Conservation (phyloP, 37 sponge, comb jelly and placozoan species). For the Sycon ciliatum region DNA sequence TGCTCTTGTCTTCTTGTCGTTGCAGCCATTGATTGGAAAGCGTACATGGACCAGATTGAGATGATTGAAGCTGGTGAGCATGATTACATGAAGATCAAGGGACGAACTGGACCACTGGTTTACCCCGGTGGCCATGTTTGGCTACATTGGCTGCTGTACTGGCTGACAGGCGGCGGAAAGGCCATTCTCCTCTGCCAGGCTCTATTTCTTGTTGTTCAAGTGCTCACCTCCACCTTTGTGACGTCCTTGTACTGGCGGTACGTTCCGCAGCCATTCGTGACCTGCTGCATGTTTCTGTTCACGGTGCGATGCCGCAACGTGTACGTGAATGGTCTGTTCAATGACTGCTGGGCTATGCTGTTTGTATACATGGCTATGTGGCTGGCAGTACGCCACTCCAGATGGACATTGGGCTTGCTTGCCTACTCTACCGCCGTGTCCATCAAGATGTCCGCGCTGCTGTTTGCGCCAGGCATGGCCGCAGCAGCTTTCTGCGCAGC, state of each 20-base stretch:
- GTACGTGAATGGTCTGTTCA: conserved; percentile 75
- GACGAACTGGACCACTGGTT: conserved; percentile 91
- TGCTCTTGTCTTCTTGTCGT: conserved; percentile 30
- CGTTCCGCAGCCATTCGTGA: conserved; percentile 62
- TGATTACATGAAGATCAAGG: conserved; percentile 68
- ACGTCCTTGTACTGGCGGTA: not conserved
- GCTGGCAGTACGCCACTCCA: conserved; percentile 31
- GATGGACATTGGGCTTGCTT: conserved; percentile 64
- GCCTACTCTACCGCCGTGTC: conserved; percentile 69
- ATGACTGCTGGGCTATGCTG: conserved; percentile 84
- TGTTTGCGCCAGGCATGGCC: conserved; percentile 74
- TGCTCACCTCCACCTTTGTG: conserved; percentile 46
- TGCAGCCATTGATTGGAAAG: conserved; percentile 90
- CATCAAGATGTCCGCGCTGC: conserved; percentile 83
- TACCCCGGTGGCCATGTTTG: conserved; percentile 91
- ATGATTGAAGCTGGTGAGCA: conserved; percentile 68
- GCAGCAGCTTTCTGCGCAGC: too few species aligned
- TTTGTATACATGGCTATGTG: conserved; percentile 65
- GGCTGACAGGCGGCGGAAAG: conserved; percentile 47
- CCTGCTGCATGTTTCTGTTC: too few species aligned
- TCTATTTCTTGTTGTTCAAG: conserved; percentile 65
- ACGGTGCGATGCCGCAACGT: conserved; percentile 81
- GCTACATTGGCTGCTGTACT: conserved; percentile 59
- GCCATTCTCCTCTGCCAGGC: conserved; percentile 57
- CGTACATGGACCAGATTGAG: conserved; percentile 89